These are phyloP conservation scores for Fulica atra DNA, from an alignment of 2,113 vertebrate genomes.

Conservation along the genomic window DNA sequence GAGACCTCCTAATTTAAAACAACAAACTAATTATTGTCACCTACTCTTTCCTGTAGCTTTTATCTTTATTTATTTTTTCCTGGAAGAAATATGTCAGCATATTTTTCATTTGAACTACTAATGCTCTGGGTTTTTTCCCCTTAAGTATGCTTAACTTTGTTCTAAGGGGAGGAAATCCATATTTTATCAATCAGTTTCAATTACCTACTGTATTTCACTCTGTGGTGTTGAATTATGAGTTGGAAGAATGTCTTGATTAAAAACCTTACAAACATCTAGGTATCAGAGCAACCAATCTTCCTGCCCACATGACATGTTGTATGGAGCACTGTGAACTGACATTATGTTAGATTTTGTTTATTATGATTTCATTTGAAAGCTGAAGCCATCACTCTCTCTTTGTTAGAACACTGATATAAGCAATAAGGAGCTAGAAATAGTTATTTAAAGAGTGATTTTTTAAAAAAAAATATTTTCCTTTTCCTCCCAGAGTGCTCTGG, in stretches of 20 bases:
- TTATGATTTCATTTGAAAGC: not conserved
- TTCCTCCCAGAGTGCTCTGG: not conserved
- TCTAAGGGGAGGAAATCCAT: slow-evolving; percentile 52
- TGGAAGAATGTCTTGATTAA: slow-evolving; percentile 71
- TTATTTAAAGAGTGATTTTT: not conserved
- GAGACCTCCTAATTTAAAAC: slow-evolving; percentile 75
- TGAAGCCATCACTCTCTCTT: not conserved
- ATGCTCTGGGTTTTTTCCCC: slow-evolving; percentile 7
- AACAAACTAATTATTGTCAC: slow-evolving; percentile 77
- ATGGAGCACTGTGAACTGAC: not conserved
- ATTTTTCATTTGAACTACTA: slow-evolving; percentile 30
- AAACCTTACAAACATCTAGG: slow-evolving; percentile 53
- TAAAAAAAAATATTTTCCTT: not conserved
- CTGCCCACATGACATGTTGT: not conserved
- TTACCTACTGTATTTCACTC: slow-evolving; percentile 55
- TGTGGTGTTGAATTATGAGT: slow-evolving; percentile 41
- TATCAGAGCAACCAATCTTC: slow-evolving; percentile 31
- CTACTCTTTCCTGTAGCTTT: slow-evolving; percentile 68
- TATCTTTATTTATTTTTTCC: slow-evolving; percentile 38
- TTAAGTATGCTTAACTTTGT: slow-evolving; percentile 39
- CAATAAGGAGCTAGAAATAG: not conserved
- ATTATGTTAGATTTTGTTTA: not conserved
- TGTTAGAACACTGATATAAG: not conserved
- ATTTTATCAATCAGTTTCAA: slow-evolving; percentile 61
- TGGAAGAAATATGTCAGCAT: slow-evolving; percentile 10